Percentiles rank a stretch among this genome's conserved stretches.
Evolutionary conservation across 2,113 vertebrate species (phyloP).

Genomic region (Paradisaea rubra): DNA sequence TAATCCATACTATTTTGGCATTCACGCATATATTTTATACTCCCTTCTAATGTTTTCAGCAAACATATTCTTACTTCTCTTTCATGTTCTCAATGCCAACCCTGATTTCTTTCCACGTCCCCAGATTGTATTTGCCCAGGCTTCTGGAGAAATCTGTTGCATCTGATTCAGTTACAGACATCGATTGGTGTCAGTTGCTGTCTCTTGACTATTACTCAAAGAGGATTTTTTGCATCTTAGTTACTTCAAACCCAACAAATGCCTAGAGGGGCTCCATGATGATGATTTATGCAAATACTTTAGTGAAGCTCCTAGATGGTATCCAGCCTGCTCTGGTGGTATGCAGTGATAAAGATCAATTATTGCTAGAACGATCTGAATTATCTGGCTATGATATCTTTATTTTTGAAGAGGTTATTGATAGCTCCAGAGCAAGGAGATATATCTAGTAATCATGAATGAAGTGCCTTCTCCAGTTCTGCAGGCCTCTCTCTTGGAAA

Average conservation of each 20-base stretch:
- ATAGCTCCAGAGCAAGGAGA: neutral
- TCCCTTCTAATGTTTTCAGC: neutral
- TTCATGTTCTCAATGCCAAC: neutral
- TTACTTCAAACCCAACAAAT: conserved; percentile 3
- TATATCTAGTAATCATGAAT: neutral
- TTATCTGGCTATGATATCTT: neutral
- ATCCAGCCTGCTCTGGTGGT: neutral
- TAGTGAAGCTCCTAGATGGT: neutral
- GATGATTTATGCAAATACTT: conserved; percentile 37
- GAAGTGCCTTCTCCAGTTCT: neutral
- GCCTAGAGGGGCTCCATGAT: neutral
- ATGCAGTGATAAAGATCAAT: conserved; percentile 1
- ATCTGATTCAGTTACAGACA: neutral
- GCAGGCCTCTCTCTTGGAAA: neutral
- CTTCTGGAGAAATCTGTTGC: neutral
- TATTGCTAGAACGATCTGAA: neutral
- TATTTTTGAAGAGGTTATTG: neutral
- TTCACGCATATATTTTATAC: neutral
- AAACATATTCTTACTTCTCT: neutral
- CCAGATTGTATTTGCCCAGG: neutral
- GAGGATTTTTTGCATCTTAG: neutral
- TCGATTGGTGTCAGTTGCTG: neutral
- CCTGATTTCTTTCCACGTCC: neutral
- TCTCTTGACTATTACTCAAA: neutral
- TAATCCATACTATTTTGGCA: neutral